Evolutionary conservation across 2,113 vertebrate species (phyloP), one percentile per base, ranked within the genome.

Genomic region (Dicentrarchus labrax): DNA sequence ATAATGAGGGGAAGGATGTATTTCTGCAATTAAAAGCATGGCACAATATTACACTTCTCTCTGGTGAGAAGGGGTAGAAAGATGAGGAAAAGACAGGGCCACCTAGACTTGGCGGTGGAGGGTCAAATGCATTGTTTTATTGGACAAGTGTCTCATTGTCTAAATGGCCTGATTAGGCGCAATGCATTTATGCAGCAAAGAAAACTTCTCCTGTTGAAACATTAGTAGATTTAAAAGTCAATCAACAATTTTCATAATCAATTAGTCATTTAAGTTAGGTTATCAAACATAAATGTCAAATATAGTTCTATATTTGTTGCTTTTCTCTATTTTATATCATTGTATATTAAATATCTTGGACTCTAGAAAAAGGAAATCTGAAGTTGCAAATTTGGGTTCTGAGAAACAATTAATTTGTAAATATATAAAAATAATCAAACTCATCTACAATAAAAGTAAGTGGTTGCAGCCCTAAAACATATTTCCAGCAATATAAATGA

Each of bases 1-100:
- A 95, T 94, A 95, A 99, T 96, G 93, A 99, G 96, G 92, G 98
- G 98, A 91, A 99, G 96, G 95, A 99, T 96, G 95, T 99, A 98
- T 95, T 97, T 99, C 98, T 99, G 93, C 89, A 96, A 89, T 94
- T 96, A 96, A 96, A 95, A 95, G 91, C 94, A 91, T 74, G 94
- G 93, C 93, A 95, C 89, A 89, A 92, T 91, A 94, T 96, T 94
- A 96, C 88, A 94, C 90, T 89, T 92, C 88, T 88, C 84, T 90
- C 86, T 84, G 57, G 82, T 84, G 86, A 88, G 89, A 91, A 90
- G 74, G 65, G 51, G 51, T 61, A 84, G 87, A 85, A 76, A 83
- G 80, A 92, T 70, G 84, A 88, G 87, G 30, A 76, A 85, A 67
- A 92, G 82, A 89, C 79, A 88, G 61, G 54, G 66, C 78, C 72